Evolutionary conservation across 2,113 vertebrate species (phyloP).

Genomic region (Serilophus lunatus): DNA sequence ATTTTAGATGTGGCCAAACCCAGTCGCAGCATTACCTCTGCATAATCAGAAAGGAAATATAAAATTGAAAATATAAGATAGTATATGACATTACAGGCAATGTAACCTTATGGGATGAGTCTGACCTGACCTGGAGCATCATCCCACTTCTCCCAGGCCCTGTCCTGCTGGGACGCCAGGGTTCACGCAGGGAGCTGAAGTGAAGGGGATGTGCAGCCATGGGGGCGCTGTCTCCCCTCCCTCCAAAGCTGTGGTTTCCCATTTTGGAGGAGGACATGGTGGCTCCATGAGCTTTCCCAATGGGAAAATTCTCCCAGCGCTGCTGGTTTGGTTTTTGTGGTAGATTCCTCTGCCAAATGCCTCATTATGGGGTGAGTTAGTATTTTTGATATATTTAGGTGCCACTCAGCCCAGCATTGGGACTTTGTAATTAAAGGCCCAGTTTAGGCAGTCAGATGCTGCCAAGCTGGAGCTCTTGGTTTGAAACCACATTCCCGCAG

Average conservation of each 20-base stretch:
- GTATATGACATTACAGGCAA: not conserved
- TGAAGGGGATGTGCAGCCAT: accelerated
- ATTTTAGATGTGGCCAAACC: not conserved
- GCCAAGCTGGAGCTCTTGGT: not conserved
- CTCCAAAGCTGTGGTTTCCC: not conserved
- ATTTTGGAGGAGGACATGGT: not conserved
- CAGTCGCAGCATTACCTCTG: not conserved
- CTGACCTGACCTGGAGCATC: not conserved
- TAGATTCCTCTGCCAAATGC: not conserved
- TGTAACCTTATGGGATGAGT: not conserved
- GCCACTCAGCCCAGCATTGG: not conserved
- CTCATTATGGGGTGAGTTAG: not conserved
- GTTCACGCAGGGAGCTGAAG: not conserved
- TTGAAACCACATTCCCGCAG: not conserved
- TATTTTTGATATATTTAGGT: not conserved
- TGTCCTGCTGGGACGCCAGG: accelerated
- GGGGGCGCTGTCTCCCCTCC: not conserved
- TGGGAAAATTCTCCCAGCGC: not conserved
- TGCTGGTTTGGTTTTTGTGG: not conserved
- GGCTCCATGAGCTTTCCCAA: not conserved
- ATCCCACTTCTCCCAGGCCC: not conserved
- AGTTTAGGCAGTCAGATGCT: not conserved
- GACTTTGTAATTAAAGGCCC: constrained; percentile 10
- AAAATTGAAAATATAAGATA: not conserved
- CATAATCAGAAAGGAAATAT: not conserved